Conservation (phyloP, 2,113 vertebrate species). For the Rutilus rutilus region DNA sequence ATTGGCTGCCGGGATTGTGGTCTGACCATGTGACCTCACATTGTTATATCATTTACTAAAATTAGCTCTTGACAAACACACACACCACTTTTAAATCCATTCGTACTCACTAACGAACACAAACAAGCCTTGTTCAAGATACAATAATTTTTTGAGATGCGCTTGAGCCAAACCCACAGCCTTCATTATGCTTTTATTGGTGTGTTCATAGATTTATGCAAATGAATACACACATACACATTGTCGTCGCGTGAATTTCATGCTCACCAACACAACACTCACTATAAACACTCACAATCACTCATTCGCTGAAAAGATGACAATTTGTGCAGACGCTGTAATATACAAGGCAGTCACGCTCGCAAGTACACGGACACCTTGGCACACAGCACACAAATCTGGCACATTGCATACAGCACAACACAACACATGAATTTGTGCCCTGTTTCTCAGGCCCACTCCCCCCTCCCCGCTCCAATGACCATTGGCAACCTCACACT, state of each 20-base stretch:
- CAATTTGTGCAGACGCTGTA: slow-evolving; percentile 22
- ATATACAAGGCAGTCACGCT: neutral
- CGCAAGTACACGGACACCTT: slow-evolving; percentile 11
- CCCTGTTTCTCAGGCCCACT: neutral
- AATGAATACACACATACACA: neutral
- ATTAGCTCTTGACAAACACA: slow-evolving; percentile 5
- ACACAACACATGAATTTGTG: neutral
- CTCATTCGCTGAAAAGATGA: slow-evolving; percentile 10
- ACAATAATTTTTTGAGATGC: neutral
- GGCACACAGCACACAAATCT: neutral
- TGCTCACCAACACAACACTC: neutral
- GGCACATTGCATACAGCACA: neutral
- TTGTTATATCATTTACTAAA: slow-evolving; percentile 20
- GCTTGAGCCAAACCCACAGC: neutral
- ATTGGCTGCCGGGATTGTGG: slow-evolving; percentile 37
- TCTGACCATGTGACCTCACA: slow-evolving; percentile 16
- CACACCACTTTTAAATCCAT: neutral
- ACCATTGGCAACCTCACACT: slow-evolving; percentile 22
- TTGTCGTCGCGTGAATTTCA: neutral
- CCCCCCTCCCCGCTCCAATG: neutral
- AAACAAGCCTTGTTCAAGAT: neutral
- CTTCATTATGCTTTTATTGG: neutral
- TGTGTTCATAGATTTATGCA: neutral
- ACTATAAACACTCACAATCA: neutral
- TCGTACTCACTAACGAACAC: neutral